A percentile compares a stretch with the other conserved stretches of the same genome.
phyloP scores from a whole-genome alignment of 2,797 vertebrate genomes.

The Scleropages formosus region DNA sequence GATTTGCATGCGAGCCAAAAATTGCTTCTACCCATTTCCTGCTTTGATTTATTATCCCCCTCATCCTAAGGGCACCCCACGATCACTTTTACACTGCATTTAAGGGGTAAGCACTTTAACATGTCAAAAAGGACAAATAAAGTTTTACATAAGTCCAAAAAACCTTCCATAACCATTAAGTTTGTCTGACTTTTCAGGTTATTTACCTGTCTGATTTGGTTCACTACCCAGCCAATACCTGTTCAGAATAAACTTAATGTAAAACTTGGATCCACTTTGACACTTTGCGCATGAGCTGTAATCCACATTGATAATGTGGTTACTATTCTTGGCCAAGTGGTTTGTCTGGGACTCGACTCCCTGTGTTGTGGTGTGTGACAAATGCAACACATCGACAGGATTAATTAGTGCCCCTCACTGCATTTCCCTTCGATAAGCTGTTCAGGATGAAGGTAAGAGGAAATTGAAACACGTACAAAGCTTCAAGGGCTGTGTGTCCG shows the following conservation, averaged over 20 bases:
- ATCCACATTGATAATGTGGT: not conserved
- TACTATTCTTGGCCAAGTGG: too few relatives aligned
- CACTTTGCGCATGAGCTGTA: slow-evolving; percentile 2
- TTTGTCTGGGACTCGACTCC: too few relatives aligned
- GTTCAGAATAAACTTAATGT: too few relatives aligned
- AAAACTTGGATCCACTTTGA: slow-evolving; percentile 10
- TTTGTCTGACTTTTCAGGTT: too few relatives aligned
- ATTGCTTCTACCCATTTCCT: slow-evolving; percentile 18
- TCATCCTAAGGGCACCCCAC: not conserved
- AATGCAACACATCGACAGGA: slow-evolving; percentile 16
- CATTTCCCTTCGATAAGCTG: not conserved
- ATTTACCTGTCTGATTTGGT: too few relatives aligned
- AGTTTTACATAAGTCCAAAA: too few relatives aligned
- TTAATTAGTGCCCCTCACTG: slow-evolving; percentile 23
- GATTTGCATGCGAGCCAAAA: slow-evolving; percentile 22
- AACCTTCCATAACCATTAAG: too few relatives aligned
- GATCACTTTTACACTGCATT: not conserved
- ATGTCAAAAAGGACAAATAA: too few relatives aligned
- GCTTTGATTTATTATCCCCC: slow-evolving; percentile 1
- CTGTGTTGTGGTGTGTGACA: slow-evolving; percentile 18
- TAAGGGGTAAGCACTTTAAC: not conserved
- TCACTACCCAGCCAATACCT: too few relatives aligned
- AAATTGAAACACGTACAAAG: slow-evolving; percentile 26
- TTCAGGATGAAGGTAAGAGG: slow-evolving; percentile 16
- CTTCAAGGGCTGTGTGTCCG: slow-evolving; percentile 10